A percentile compares a stretch with the other conserved stretches of the same genome.
Conservation (phyloP, 2,113 vertebrate genomes). For the Sebastes fasciatus region DNA sequence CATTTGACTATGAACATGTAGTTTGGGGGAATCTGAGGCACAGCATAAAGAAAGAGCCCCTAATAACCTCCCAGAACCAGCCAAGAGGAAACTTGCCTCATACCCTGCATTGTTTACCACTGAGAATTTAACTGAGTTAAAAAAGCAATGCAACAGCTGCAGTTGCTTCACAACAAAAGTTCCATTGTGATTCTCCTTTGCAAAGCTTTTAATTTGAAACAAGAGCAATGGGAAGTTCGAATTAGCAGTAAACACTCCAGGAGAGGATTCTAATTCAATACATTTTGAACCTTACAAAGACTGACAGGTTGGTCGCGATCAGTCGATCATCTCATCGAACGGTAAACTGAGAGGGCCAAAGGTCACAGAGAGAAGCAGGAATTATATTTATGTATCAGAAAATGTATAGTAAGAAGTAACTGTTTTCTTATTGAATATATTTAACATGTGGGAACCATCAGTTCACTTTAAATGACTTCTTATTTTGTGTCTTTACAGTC, state of each 20-base stretch:
- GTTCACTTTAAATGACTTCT: background rate
- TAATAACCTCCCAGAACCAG: background rate
- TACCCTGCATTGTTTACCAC: background rate
- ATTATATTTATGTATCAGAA: background rate
- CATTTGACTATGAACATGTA: background rate
- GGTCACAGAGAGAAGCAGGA: background rate
- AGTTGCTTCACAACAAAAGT: background rate
- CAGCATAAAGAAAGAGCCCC: background rate
- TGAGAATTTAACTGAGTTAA: background rate
- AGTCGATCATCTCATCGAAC: background rate
- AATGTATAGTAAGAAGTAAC: background rate
- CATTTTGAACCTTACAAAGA: background rate
- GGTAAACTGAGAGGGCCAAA: background rate
- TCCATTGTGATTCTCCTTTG: background rate
- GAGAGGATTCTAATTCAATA: background rate
- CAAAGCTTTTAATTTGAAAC: background rate
- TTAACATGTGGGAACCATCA: background rate
- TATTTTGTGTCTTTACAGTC: constrained; percentile 71
- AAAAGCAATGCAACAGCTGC: too few relatives aligned
- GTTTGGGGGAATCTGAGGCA: background rate
- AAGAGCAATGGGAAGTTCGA: background rate
- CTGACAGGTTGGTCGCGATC: background rate
- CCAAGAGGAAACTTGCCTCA: background rate
- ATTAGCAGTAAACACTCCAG: background rate
- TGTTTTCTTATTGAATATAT: background rate